Conservation (phyloP, 2,797 vertebrate genomes). For the Otolemur crassicaudatus region DNA sequence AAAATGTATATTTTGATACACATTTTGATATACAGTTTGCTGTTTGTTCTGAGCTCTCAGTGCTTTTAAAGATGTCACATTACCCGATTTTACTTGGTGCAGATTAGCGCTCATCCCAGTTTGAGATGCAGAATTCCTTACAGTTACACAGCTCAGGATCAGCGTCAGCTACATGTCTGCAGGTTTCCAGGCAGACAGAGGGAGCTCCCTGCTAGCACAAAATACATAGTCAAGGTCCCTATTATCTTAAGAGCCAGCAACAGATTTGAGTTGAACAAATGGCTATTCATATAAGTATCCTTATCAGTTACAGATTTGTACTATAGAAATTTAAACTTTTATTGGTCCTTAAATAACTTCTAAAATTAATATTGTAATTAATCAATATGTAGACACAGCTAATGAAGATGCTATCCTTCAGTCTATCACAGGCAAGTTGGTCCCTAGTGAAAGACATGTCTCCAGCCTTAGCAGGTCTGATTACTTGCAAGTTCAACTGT, state of each 20-base stretch:
- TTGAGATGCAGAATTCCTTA: neutral
- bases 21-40: no score
- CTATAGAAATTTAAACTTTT: neutral
- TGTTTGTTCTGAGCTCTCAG: neutral
- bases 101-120: neutral
- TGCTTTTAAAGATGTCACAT: neutral
- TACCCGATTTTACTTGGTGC: neutral
- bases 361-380: no score
- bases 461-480: no score
- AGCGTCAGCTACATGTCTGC: no score
- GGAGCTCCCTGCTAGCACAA: neutral
- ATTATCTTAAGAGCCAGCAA: neutral
- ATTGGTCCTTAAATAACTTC: neutral
- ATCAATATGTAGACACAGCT: no score
- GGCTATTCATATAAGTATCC: neutral
- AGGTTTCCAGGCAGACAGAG: neutral
- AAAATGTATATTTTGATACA: no score
- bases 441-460: no score
- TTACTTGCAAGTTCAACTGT: no score
- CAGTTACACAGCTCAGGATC: neutral
- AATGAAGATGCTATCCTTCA: no score
- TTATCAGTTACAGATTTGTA: neutral
- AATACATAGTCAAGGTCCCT: neutral
- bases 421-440: no score
- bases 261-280: constrained; percentile 12